Percentiles rank a stretch among this genome's conserved stretches.
These are phyloP conservation scores for Gallinago undulata DNA, from an alignment of 2,113 vertebrate species.

Conservation along the genomic window DNA sequence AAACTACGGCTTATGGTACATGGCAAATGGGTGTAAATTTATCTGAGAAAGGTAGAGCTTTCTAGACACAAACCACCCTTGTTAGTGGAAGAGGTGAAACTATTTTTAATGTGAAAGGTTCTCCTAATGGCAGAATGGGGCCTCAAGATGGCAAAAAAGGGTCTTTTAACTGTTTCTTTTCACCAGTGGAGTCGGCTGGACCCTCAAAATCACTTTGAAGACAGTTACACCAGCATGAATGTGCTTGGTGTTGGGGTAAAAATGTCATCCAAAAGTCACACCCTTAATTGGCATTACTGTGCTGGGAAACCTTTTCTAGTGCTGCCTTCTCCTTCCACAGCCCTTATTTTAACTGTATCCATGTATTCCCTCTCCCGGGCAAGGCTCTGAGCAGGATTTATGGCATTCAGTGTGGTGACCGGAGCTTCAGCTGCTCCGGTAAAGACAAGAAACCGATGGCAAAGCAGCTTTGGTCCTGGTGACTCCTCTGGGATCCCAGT, in stretches of 20 bases:
- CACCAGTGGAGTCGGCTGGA: not conserved
- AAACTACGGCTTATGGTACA: rapidly evolving
- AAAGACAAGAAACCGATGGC: not conserved
- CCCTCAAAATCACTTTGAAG: not conserved
- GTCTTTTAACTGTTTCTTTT: not conserved
- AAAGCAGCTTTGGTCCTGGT: not conserved
- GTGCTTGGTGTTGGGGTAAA: not conserved
- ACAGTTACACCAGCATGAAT: not conserved
- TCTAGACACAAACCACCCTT: not conserved
- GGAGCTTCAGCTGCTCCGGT: not conserved
- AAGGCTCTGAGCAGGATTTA: not conserved
- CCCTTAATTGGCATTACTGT: not conserved
- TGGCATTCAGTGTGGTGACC: not conserved
- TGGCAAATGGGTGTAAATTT: not conserved
- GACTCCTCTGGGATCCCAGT: not conserved
- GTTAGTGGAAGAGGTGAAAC: not conserved
- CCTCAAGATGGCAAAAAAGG: not conserved
- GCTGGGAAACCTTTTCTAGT: not conserved
- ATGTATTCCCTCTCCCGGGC: not conserved
- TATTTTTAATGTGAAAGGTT: not conserved
- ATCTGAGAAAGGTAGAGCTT: not conserved
- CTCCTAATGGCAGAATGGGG: not conserved
- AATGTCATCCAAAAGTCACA: slow-evolving; percentile 21
- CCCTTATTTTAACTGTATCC: not conserved
- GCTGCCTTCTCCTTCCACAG: not conserved